Evolutionary conservation across 2,888 invertebrate genomes (phyloP), one percentile per base, ranked within the genome.

Genomic region (Plebejus argus): DNA sequence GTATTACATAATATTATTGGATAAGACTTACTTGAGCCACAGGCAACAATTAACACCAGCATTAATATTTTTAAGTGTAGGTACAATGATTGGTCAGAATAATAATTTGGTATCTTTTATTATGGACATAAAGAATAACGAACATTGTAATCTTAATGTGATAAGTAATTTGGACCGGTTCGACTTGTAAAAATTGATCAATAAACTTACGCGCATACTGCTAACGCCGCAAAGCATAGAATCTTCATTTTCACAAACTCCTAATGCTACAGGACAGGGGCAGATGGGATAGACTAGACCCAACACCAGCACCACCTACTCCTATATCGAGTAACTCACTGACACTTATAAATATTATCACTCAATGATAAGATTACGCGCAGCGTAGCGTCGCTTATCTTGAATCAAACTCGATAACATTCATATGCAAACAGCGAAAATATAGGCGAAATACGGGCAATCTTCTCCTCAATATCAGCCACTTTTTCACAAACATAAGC

Each of bases 311-410:
- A 90, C 90, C 88, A 88, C 85, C 90, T 86, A 87, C 86, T 85
- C 85, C 85, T 86, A 87, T 85, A 87, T 86, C 90, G 85, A 90
- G 90, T 89, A 90, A 88, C 93, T 94, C 90, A 93, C 93, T 94
- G 92, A 92, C 91, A 92, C 93, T 92, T 92, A 91, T 90, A 91
- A 90, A 91, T 90, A 89, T 90, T 94, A 94, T 94, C 93, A 92
- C 88, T 90, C 87, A 88, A 87, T 90, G 94, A 94, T 94, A 94
- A 94, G 92, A 93, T 91, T 91, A 91, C 89, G 85, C 84, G 86
- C 88, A 88, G 90, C 89, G 91, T 90, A 87, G 89, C 87, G 84
- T 82, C 87, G 88, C 91, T 93, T 94, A 93, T 93, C 93, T 86
- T 89, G 90, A 92, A 91, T 92, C 92, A 90, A 88, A 86, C 83